Evolutionary conservation across 2,113 vertebrate species (phyloP), one percentile per base, ranked within the genome.

Genomic region (Menidia beryllina): DNA sequence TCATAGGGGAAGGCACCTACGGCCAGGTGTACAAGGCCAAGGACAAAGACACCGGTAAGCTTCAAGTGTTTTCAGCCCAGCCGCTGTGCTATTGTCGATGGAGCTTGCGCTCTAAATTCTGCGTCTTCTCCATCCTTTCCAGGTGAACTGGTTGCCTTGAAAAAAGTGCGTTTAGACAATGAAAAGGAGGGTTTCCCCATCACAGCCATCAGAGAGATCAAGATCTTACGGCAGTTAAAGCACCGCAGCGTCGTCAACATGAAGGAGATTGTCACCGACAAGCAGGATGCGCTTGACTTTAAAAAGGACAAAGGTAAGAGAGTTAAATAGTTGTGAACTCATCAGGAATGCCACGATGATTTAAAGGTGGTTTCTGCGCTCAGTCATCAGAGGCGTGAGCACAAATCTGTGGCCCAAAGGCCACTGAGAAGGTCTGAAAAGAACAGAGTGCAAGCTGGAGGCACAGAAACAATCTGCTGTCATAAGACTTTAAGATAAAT

Each of bases 211-310:
- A 91, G 98, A 6, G 98, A 99, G 89, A 99, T 99, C 86, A 99
- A 99, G 88, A 99, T 99, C 81, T 91, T 99, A 21, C 91, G 98
- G 66, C 98, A 99, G 86, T 94, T 99, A 72, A 98, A 98, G 85
- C 98, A 99, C 73, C 93, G 93, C 84, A 99, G 98, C 10, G 98
- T 99, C 4, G 98, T 99, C 82, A 99, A 99, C 93, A 99, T 99
- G 98, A 99, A 99, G 93, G 98, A 99, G 87, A 99, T 99, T 0
- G 97, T 99, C 87, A 99, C 98, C 0, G 98, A 99, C 93, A 99
- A 99, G 75, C 97, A 99, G 87, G 98, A 99, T 82, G 98, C 98
- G 26, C 94, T 99, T 62, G 98, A 99, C 93, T 99, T 99, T 90
- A 99, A 99, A 89, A 99, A 99, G 86, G 98, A 99, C 90, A 99